Percentiles rank a stretch among this genome's conserved stretches.
Evolutionary conservation across 2,113 vertebrate genomes (phyloP).

Genomic region (human): DNA sequence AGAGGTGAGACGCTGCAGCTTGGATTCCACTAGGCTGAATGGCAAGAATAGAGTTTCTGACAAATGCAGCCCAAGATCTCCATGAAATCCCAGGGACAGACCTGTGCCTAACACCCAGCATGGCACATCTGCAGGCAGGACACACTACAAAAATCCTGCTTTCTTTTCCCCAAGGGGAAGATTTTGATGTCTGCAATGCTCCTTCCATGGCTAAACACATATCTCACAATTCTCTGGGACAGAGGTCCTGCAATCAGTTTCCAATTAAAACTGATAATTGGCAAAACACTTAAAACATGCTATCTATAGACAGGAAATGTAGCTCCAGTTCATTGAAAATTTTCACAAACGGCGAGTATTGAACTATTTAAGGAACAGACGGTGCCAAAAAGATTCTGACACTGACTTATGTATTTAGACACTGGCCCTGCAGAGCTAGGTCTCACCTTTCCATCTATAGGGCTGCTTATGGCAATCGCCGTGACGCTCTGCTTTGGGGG

Average conservation of each 20-base stretch:
- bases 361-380: neutral
- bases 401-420: neutral
- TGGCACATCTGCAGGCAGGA: neutral
- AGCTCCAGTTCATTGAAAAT: neutral
- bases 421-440: neutral
- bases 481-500: neutral
- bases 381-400: neutral
- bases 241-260: neutral
- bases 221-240: neutral
- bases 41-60: neutral
- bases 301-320: neutral
- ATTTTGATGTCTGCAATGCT: neutral
- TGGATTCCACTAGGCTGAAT: neutral
- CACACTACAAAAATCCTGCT: neutral
- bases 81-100: neutral
- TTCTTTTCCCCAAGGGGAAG: neutral
- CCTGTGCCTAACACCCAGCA: neutral
- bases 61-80: neutral
- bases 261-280: neutral
- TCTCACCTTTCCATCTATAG: neutral
- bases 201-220: neutral
- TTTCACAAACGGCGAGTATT: neutral
- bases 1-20: neutral
- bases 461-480: neutral
- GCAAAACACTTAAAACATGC: neutral